A percentile compares a stretch with the other conserved stretches of the same genome.
These are phyloP conservation scores for Stenchaetothrips biformis DNA, from an alignment of 2,888 invertebrate species.

Conservation along the genomic window DNA sequence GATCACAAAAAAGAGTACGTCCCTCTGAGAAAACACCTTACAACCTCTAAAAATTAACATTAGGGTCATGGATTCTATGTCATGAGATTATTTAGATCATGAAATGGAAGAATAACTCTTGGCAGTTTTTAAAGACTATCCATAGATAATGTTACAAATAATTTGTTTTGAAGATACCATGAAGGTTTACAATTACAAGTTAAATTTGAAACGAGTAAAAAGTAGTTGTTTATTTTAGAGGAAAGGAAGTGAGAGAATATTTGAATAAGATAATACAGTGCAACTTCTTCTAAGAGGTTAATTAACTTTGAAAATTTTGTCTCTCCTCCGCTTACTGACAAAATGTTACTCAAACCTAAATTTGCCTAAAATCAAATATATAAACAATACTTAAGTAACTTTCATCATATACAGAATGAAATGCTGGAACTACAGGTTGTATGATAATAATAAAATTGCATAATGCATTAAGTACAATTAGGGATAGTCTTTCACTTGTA, in stretches of 20 bases:
- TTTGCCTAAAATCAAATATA: neutral
- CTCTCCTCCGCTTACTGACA: neutral
- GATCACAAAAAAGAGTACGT: too few relatives aligned
- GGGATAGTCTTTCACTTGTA: neutral
- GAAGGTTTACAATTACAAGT: neutral
- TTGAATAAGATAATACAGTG: neutral
- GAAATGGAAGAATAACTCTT: neutral
- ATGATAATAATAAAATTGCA: neutral
- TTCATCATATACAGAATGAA: neutral
- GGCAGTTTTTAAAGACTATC: neutral
- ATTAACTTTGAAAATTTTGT: too few relatives aligned
- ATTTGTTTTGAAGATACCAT: neutral
- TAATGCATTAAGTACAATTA: too few relatives aligned
- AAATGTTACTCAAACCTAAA: neutral
- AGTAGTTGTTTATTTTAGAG: too few relatives aligned
- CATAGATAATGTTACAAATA: neutral
- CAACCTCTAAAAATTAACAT: neutral
- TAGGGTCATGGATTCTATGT: conserved; percentile 7
- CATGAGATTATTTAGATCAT: neutral
- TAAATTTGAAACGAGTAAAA: too few relatives aligned
- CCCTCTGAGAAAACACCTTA: too few relatives aligned
- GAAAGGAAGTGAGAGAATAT: neutral
- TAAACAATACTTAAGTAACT: neutral
- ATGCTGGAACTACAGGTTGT: neutral
- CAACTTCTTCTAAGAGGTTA: neutral